A percentile compares a stretch with the other conserved stretches of the same genome.
phyloP scores from a whole-genome alignment of 2,888 invertebrate genomes.

The Phaedon cochleariae region DNA sequence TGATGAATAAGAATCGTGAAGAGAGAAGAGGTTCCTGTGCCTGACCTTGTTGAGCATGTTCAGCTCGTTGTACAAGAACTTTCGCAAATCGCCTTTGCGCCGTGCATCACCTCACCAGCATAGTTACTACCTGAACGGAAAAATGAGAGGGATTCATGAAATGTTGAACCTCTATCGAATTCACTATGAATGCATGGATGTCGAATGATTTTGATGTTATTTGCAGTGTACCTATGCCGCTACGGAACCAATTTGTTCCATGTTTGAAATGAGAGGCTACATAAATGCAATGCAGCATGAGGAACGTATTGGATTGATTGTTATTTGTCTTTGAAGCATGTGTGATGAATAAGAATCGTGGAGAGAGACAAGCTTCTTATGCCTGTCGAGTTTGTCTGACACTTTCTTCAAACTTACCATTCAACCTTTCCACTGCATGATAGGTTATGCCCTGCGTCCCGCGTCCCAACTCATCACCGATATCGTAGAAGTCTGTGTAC shows the following conservation, averaged over 20 bases:
- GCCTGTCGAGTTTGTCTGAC: slow-evolving; percentile 90
- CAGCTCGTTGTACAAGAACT: slow-evolving; percentile 90
- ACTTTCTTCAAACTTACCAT: slow-evolving; percentile 87
- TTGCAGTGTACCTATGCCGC: too few relatives aligned
- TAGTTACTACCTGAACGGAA: slow-evolving; percentile 79
- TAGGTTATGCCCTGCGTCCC: slow-evolving; percentile 92
- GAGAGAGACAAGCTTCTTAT: slow-evolving; percentile 82
- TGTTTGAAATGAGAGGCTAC: too few relatives aligned
- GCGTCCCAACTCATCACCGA: slow-evolving; percentile 90
- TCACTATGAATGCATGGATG: too few relatives aligned
- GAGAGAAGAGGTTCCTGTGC: slow-evolving; percentile 82
- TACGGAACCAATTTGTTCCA: too few relatives aligned
- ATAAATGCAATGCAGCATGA: too few relatives aligned
- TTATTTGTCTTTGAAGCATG: too few relatives aligned
- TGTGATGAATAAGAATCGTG: slow-evolving; percentile 92
- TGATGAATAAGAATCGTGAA: slow-evolving; percentile 92
- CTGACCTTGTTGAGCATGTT: slow-evolving; percentile 90
- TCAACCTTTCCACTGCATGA: slow-evolving; percentile 84
- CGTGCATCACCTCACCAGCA: slow-evolving; percentile 92
- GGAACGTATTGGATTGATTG: too few relatives aligned
- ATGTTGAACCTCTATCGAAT: too few relatives aligned
- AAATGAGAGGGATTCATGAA: too few relatives aligned
- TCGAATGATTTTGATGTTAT: too few relatives aligned
- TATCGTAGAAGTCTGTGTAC: slow-evolving; percentile 83
- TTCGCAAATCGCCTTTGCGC: slow-evolving; percentile 77